Base-by-base conservation (phyloP, 2,797 vertebrate genomes). In the Acanthurus leucopareius region DNA sequence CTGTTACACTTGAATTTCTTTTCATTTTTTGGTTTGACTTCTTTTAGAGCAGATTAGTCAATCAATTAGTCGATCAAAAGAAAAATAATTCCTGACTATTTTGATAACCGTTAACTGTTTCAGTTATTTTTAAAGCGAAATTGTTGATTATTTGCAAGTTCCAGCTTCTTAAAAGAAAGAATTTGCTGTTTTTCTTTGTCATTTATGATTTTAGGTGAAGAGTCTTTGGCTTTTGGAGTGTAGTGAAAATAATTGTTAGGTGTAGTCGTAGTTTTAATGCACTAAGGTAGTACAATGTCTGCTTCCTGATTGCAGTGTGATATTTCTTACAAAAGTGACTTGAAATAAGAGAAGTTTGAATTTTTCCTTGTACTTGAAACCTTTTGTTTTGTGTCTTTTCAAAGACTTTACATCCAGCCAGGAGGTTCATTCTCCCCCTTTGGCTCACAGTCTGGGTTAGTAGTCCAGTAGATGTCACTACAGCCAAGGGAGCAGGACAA, bases 381-480 rank as follows among this genome's bases (percentile, higher is more conserved):
- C 49, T 80, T 84, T 73, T 66, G 11, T 66, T 47, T 58, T 72
- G 11, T 82, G 45, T 84, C n/a, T 59, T 61, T 70, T 53, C 25
- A 25, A 79, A 75, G 78, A 69, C 28, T 7, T 56, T 28, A 65
- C 73, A 62, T 45, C 68, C 56, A 45, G 68, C 53, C 72, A 44
- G 61, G 68, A 54, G 53, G 51, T 61, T 45, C 20, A 2, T 42
- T n/a, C 53, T 42, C 59, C 64, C 56, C 61, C 56, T 19, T 5
- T 19, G 19, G 71, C 53, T 65, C 10, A 49, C 51, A 65, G 61
- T 79, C 64, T 57, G 69, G 84, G 76, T 72, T 78, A 48, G 73
- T 75, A 93, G 91, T 93, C 95, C 95, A 95, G 94, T 86, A 96
- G 95, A 94, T 94, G 95, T 96, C 94, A 95, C 93, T 95, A 69